Base-by-base conservation (phyloP, 2,888 invertebrate genomes). In the Hydropsyche betteni region DNA sequence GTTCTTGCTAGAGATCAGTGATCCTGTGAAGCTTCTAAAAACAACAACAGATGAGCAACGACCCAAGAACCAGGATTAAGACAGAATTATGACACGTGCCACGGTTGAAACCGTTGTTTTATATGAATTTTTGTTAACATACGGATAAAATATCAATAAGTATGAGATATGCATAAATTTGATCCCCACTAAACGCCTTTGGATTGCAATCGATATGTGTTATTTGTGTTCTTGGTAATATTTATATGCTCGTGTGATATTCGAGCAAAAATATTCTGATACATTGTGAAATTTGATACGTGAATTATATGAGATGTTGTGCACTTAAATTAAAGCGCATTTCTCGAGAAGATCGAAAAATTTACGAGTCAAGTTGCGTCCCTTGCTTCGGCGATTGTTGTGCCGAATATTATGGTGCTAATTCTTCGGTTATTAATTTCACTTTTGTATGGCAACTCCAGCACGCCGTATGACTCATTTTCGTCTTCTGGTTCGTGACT, bases 371-470 rank as follows among this genome's bases (percentile, higher is more conserved):
- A 24, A 24, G 44, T 6, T 44, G 44, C 10, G 44, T 8, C 7
- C 44, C 44, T 10, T 6, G 44, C 10, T 10, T 24, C 24, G 2
- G 44, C 44, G 10, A 44, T 44, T 24, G 64, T 64, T 36, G 64
- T 24, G 36, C 10, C 34, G 3, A 44, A 44, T 44, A 36, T 7
- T 34, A n/a, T 3, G 64, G 64, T 36, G 64, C 64, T 64, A 64
- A 64, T 64, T 64, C 64, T n/a, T 12, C 33, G 10, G 44, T 64
- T 64, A 64, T 64, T 70, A 70, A 70, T 70, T 70, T 70, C 70
- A 70, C 70, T 70, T 70, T 70, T 70, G 70, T 70, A 70, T 70
- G 70, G 70, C 70, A 70, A 51, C 50, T 70, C 55, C 50, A 53
- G 36, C 70, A 70, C 70, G 70, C 52, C 52, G 51, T 6, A 69